A percentile compares a stretch with the other conserved stretches of the same genome.
phyloP scores from a whole-genome alignment of 2,888 invertebrate species.

The Leuctra nigra region DNA sequence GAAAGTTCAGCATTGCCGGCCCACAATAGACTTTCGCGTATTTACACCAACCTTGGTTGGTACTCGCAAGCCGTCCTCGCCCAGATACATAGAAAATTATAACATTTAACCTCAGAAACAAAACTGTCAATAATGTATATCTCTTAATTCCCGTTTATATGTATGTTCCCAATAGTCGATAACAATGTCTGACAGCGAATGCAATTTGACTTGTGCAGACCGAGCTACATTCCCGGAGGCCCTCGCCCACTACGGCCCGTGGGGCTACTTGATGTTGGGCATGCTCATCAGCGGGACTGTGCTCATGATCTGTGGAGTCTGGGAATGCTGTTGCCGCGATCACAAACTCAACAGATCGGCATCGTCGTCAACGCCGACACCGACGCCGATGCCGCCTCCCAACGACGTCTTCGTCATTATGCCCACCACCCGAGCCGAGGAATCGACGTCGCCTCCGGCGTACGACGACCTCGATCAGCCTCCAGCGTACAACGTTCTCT shows the following conservation, averaged over 20 bases:
- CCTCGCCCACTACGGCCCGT: constrained; percentile 62
- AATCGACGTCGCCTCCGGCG: constrained; percentile 27
- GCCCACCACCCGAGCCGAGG: constrained; percentile 32
- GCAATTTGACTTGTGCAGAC: no score
- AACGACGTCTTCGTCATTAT: constrained; percentile 37
- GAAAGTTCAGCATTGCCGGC: no score
- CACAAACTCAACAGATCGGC: no score
- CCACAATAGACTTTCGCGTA: no score
- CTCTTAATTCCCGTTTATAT: no score
- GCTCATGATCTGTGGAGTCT: constrained; percentile 61
- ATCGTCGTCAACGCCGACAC: background rate
- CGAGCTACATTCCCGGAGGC: constrained; percentile 50
- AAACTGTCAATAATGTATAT: no score
- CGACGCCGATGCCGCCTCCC: constrained; percentile 30
- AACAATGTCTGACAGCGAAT: no score
- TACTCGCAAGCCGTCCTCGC: no score
- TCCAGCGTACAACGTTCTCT: constrained; percentile 18
- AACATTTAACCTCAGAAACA: no score
- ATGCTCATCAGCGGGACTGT: constrained; percentile 63
- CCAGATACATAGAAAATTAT: no score
- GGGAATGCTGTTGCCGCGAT: constrained; percentile 47
- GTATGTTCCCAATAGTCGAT: no score
- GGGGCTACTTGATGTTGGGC: constrained; percentile 65
- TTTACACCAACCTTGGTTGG: no score
- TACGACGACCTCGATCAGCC: constrained; percentile 24